These are phyloP conservation scores for Hirundo rustica DNA, from an alignment of 2,797 vertebrate species.

Conservation along the genomic window DNA sequence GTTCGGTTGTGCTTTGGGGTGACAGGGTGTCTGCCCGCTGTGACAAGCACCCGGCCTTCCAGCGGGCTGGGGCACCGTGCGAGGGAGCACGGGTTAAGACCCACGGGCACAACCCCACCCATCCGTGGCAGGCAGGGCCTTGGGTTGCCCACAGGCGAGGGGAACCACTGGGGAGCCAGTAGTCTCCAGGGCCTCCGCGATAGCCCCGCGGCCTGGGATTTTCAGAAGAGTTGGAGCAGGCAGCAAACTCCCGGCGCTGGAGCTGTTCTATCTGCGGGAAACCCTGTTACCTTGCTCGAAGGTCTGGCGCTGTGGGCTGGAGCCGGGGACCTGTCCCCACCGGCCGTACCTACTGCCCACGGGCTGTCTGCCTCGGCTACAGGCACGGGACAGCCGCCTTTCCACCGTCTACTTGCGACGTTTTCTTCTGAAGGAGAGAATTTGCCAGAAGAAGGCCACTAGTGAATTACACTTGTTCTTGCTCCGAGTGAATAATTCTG, in stretches of 20 bases:
- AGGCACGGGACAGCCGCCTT: background rate
- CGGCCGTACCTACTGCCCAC: background rate
- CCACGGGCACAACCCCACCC: rapidly evolving
- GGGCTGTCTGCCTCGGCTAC: background rate
- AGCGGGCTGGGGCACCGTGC: rapidly evolving
- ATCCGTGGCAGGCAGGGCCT: rapidly evolving
- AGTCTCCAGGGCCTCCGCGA: background rate
- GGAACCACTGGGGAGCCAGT: rapidly evolving
- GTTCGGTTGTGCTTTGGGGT: background rate
- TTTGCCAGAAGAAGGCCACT: background rate
- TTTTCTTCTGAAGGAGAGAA: background rate
- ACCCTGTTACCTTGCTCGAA: too few relatives aligned
- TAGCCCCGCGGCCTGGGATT: background rate
- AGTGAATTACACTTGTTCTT: conserved; percentile 22
- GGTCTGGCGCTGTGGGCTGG: background rate
- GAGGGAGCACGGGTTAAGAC: background rate
- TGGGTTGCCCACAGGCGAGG: background rate
- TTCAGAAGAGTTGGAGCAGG: background rate
- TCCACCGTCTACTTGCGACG: rapidly evolving
- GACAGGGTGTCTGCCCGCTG: background rate
- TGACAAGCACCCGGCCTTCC: background rate
- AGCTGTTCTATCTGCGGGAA: too few relatives aligned
- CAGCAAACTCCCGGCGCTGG: rapidly evolving
- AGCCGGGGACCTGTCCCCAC: background rate
- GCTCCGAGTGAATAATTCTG: background rate